A percentile compares a stretch with the other conserved stretches of the same genome.
Evolutionary conservation across 2,797 vertebrate species (phyloP).

Genomic region (Lepilemur septentrionalis): DNA sequence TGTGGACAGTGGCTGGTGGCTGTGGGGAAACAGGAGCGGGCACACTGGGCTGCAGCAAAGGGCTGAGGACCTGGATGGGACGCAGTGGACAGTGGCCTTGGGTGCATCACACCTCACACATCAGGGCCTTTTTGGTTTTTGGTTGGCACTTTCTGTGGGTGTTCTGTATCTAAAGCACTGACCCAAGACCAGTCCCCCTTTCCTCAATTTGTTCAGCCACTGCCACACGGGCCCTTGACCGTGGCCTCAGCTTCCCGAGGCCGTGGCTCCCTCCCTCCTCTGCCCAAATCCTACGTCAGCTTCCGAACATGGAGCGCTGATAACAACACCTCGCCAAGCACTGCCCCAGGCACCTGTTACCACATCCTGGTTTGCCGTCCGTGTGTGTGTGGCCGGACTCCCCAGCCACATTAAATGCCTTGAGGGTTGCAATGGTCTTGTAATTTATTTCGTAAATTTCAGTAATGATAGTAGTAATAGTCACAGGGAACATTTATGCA

Average conservation of each 20-base stretch:
- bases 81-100: too few relatives aligned
- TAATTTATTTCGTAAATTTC: background rate
- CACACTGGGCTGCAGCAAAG: background rate
- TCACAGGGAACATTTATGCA: background rate
- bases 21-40: background rate
- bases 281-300: background rate
- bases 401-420: accelerated
- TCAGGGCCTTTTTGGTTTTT: background rate
- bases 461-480: too few relatives aligned
- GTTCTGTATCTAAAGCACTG: background rate
- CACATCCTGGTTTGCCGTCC: too few relatives aligned
- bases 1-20: background rate
- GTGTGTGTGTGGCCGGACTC: background rate
- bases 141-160: too few relatives aligned
- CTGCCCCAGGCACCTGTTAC: background rate
- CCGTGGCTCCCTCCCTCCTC: too few relatives aligned
- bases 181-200: background rate
- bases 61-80: background rate
- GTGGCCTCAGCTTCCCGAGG: background rate
- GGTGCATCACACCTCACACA: background rate
- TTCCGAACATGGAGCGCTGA: too few relatives aligned
- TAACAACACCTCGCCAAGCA: accelerated
- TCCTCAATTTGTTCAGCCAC: background rate
- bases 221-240: too few relatives aligned
- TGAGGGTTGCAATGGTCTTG: background rate